Evolutionary conservation across 2,113 vertebrate species (phyloP).

Genomic region (Aegotheles bennettii): DNA sequence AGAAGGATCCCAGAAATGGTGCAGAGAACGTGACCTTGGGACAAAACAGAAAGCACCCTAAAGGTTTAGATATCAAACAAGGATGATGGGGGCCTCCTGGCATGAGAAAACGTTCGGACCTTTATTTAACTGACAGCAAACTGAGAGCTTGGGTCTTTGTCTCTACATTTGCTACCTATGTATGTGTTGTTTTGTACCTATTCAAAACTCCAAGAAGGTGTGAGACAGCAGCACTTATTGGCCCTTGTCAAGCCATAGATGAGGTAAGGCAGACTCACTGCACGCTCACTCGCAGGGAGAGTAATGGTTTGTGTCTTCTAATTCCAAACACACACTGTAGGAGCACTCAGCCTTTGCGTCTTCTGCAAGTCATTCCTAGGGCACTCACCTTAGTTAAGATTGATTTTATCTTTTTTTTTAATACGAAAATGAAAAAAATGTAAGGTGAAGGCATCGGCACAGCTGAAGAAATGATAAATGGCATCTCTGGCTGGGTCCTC

Average conservation of each 20-base stretch:
- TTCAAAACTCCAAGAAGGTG: neutral
- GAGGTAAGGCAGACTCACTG: fast-evolving
- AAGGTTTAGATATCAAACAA: neutral
- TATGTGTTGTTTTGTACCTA: neutral
- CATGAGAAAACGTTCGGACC: neutral
- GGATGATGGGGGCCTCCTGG: fast-evolving
- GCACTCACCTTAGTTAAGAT: neutral
- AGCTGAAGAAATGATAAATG: neutral
- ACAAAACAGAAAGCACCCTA: neutral
- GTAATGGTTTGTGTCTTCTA: neutral
- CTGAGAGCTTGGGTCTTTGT: neutral
- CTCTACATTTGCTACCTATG: neutral
- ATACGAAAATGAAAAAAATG: neutral
- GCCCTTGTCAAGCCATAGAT: neutral
- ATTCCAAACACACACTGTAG: neutral
- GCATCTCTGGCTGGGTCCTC: neutral
- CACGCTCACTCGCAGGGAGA: fast-evolving
- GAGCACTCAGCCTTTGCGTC: neutral
- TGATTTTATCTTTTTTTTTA: neutral
- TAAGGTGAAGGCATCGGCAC: neutral
- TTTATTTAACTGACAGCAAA: neutral
- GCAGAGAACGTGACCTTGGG: neutral
- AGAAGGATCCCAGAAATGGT: neutral
- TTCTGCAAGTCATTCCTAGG: neutral
- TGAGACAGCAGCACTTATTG: neutral